Evolutionary conservation across 2,888 invertebrate genomes (phyloP), one percentile per base, ranked within the genome.

Genomic region (Entomobrya proxima): DNA sequence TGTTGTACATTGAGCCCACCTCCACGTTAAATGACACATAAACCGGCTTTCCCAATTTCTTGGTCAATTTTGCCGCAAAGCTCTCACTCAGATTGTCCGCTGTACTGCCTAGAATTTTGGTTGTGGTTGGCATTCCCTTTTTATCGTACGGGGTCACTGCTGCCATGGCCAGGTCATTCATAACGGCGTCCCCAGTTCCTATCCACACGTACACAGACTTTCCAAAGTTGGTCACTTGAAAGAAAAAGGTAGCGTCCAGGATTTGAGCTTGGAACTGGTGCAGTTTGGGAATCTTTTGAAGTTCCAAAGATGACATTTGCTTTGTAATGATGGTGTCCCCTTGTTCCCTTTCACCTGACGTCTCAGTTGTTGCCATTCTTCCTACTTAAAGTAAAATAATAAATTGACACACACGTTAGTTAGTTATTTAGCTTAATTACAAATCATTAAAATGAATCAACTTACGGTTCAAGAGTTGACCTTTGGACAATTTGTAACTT

Each of bases 21-120:
- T 91, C 91, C 6, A 93, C 79, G 90, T 93, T 93, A 87, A 92
- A 92, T 91, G 93, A 93, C n/a, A 93, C 90, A 90, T 91, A 93
- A 13, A 93, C 92, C 74, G 92, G 92, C 89, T 93, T 93, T 4
- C 92, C 91, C 15, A 93, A 89, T 84, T 91, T 92, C 87, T 92
- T 92, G 0, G 92, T 90, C 27, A 93, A 86, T 88, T 92, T 92
- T 5, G 74, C 75, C 13, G 88, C 83, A 52, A 90, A 85, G 80
- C 91, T 91, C 6, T 79, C 89, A 0, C 92, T 92, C 5, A 88
- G 85, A 13, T 90, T 89, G 52, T 92, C 92, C 15, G 91, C 90
- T 58, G 91, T 89, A 78, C 91, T 90, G 21, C 93, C 93, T 44
- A 93, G 76, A 50, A 93, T 89, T 87, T 91, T 91, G 27, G 93